A percentile compares a stretch with the other conserved stretches of the same genome.
Evolutionary conservation across 1,140 invertebrate species (phyloP).

Genomic region (Hylyphantes graminicola): DNA sequence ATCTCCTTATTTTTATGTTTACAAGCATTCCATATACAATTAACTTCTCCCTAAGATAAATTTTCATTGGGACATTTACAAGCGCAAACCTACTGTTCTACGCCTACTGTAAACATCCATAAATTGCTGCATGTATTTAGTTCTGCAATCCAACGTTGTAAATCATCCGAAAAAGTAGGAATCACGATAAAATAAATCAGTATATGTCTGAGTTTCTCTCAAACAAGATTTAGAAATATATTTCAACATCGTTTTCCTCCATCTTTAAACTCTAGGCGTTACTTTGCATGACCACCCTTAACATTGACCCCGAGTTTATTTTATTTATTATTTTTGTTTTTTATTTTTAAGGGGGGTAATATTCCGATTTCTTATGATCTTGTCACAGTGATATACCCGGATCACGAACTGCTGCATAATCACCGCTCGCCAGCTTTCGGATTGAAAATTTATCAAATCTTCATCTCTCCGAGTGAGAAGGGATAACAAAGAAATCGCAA

Average conservation of each 20-base stretch:
- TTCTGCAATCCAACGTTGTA: too few species aligned
- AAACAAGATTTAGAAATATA: too few species aligned
- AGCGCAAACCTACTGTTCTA: too few species aligned
- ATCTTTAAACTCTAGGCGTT: constrained; percentile 19
- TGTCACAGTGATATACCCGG: constrained; percentile 55
- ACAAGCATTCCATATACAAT: too few species aligned
- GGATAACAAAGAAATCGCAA: background rate
- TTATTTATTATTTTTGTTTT: background rate
- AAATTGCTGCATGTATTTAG: too few species aligned
- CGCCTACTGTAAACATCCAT: too few species aligned
- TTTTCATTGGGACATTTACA: too few species aligned
- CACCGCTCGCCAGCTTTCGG: constrained; percentile 9
- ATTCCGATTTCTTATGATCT: constrained; percentile 53
- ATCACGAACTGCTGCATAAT: constrained; percentile 54
- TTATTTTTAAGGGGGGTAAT: background rate
- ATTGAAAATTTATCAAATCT: constrained; percentile 57
- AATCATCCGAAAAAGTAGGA: too few species aligned
- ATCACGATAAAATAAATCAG: too few species aligned
- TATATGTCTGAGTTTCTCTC: too few species aligned
- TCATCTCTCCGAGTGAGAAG: background rate
- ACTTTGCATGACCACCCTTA: constrained; percentile 40
- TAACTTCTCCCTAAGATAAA: too few species aligned
- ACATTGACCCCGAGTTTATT: constrained; percentile 27
- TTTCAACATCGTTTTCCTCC: background rate
- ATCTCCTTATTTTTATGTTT: too few species aligned